Evolutionary conservation across 2,888 invertebrate genomes (phyloP).

Genomic region (Synergus itoensis): DNA sequence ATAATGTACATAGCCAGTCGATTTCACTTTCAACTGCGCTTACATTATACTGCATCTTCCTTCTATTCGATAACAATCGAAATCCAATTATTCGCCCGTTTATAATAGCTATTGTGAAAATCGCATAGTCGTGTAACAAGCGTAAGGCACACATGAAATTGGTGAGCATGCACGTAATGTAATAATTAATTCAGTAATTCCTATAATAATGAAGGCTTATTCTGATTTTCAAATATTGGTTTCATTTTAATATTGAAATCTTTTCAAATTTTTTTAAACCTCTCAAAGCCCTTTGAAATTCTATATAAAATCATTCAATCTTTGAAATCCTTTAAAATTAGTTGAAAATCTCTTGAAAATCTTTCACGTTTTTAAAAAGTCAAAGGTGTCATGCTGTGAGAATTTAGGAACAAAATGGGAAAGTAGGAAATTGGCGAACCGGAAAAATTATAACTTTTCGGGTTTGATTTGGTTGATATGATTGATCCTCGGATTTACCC

Average conservation of each 20-base stretch:
- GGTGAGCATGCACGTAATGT: background rate
- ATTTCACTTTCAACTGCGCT: slow-evolving; percentile 62
- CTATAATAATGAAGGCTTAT: background rate
- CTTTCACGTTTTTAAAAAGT: no score
- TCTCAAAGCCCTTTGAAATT: no score
- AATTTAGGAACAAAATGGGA: no score
- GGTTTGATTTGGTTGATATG: no score
- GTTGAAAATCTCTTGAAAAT: no score
- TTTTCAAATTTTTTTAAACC: no score
- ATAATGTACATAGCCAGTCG: slow-evolving; percentile 47
- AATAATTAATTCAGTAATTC: background rate
- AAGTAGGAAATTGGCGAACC: no score
- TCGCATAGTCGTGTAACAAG: slow-evolving; percentile 20
- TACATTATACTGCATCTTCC: slow-evolving; percentile 51
- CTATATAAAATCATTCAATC: no score
- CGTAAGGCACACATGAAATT: slow-evolving; percentile 1
- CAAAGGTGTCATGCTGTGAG: no score
- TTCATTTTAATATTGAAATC: background rate
- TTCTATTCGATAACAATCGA: slow-evolving; percentile 40
- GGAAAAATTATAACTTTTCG: no score
- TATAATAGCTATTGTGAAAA: slow-evolving; percentile 39
- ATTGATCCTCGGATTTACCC: no score
- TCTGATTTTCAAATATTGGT: background rate
- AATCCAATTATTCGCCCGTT: slow-evolving; percentile 30
- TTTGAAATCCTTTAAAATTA: no score